Evolutionary conservation across 2,888 invertebrate genomes (phyloP).

Genomic region (Trileptium ribeirensis): DNA sequence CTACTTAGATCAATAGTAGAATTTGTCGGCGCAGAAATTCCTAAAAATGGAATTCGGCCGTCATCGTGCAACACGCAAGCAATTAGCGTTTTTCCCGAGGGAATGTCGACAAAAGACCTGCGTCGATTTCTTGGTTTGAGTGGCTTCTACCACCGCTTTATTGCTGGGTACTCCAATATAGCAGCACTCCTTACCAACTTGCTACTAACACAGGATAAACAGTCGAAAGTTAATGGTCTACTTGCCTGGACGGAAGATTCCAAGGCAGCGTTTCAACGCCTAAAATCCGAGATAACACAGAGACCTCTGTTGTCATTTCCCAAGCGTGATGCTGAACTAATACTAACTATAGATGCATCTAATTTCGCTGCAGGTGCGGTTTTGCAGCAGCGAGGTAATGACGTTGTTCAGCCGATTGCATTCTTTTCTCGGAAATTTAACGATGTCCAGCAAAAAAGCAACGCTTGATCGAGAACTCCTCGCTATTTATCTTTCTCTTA

Average conservation of each 20-base stretch:
- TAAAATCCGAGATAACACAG: background rate
- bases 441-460: background rate
- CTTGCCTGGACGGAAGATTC: background rate
- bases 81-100: background rate
- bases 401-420: background rate
- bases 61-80: background rate
- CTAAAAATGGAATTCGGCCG: background rate
- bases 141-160: background rate
- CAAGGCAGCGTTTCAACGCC: background rate
- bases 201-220: background rate
- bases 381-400: background rate
- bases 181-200: background rate
- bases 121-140: background rate
- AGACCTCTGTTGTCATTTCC: background rate
- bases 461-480: background rate
- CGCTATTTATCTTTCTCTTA: background rate
- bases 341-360: background rate
- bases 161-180: background rate
- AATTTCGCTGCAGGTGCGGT: background rate
- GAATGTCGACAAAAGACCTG: background rate
- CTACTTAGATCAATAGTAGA: background rate
- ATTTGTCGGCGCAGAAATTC: background rate
- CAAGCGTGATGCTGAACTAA: background rate
- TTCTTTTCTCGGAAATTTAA: background rate
- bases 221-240: background rate